Percentiles rank a stretch among this genome's conserved stretches.
Conservation (phyloP, 1,140 invertebrate species). For the Dreissena rostriformis region DNA sequence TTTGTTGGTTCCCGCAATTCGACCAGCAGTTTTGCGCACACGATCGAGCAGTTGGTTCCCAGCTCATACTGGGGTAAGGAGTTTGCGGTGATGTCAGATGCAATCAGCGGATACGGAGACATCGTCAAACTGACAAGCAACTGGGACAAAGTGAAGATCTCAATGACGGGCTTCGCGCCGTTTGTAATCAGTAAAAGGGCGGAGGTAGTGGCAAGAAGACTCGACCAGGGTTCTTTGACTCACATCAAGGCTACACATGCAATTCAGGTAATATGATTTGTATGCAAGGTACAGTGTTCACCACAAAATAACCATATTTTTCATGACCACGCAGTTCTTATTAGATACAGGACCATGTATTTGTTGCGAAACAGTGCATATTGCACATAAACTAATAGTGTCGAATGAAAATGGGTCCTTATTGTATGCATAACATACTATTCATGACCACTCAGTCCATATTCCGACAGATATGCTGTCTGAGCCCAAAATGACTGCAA, state of each 20-base stretch:
- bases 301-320: no score
- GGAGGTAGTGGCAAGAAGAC: background rate
- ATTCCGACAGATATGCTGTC: no score
- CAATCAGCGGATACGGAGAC: slow-evolving; percentile 33
- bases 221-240: slow-evolving; percentile 15
- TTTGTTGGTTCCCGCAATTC: slow-evolving; percentile 41
- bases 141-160: slow-evolving; percentile 10
- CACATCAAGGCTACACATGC: slow-evolving; percentile 18
- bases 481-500: no score
- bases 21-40: slow-evolving; percentile 22
- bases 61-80: slow-evolving; percentile 49
- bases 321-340: no score
- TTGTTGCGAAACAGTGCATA: no score
- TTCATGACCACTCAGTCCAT: no score
- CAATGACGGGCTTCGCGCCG: slow-evolving; percentile 24
- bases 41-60: slow-evolving; percentile 44
- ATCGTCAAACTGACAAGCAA: slow-evolving; percentile 18
- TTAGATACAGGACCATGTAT: no score
- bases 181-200: background rate
- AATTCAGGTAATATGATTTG: slow-evolving; percentile 21
- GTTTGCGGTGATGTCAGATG: background rate
- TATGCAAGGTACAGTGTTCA: no score
- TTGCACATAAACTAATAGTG: no score
- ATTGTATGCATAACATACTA: no score
- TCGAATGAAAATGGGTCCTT: no score